These are phyloP conservation scores for Poliocrania exsul DNA, from an alignment of 2,797 vertebrate species.

Conservation along the genomic window DNA sequence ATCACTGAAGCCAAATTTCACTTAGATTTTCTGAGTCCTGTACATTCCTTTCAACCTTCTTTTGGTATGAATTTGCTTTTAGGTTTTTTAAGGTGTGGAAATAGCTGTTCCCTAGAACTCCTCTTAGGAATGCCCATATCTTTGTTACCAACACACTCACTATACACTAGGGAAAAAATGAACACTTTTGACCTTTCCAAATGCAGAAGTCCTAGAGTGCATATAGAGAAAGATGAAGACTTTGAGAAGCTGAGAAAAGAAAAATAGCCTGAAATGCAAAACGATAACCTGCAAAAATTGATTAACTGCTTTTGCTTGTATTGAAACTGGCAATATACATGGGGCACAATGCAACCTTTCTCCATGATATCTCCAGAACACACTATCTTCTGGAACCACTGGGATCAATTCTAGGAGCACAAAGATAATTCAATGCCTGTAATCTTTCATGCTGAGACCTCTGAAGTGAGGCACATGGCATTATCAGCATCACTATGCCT, in stretches of 20 bases:
- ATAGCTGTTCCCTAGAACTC: neutral
- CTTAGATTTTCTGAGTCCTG: neutral
- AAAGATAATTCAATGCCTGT: neutral
- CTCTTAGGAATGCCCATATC: neutral
- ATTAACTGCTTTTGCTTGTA: neutral
- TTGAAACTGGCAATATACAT: neutral
- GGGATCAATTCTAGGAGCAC: neutral
- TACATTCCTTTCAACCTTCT: neutral
- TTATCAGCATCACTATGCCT: neutral
- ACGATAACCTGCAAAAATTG: neutral
- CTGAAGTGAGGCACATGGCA: neutral
- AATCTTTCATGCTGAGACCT: neutral
- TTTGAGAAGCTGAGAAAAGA: neutral
- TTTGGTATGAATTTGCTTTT: neutral
- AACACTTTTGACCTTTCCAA: neutral
- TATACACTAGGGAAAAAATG: neutral
- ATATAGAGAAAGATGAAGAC: neutral
- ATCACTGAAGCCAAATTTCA: neutral
- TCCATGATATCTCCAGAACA: neutral
- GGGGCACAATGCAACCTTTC: neutral
- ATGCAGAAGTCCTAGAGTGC: neutral
- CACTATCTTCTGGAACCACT: neutral
- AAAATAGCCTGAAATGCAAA: neutral
- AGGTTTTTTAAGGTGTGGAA: neutral
- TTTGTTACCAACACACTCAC: neutral